Evolutionary conservation across 2,797 vertebrate genomes (phyloP), one percentile per base, ranked within the genome.

Genomic region (Pelodytes ibericus): DNA sequence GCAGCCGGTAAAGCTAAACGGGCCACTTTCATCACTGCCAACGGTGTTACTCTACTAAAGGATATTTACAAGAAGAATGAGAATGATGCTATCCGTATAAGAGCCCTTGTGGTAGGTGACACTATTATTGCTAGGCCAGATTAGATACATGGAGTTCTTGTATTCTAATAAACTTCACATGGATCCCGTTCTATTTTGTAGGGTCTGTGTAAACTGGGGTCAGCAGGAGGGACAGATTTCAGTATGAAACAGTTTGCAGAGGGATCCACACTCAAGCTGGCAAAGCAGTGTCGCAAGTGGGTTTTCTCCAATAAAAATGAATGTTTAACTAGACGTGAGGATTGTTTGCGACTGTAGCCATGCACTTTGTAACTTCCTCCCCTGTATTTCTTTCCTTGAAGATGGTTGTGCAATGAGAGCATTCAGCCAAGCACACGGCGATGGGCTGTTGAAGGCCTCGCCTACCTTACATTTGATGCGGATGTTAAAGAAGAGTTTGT

Each of bases 221-320:
- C 97, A 0, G 98, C 98, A 0, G 98, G 98, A 24, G 98, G 98
- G 62, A 99, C 96, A 0, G 98, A 99, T 86, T 98, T 98, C 82
- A 99, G 97, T 93, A 97, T 99, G 97, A 99, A 99, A 89, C 98
- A 99, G 88, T 99, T 99, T 91, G 98, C 97, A 0, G 97, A 99
- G 83, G 98, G 97, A 78, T 99, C 98, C 57, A 99, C 97, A 0
- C 91, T 96, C 67, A 99, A 96, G 74, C 85, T 99, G 39, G 95
- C 98, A 84, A 98, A 97, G 84, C 98, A 99, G 85, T 99, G 98
- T 87, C 93, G 96, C 80, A 99, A 98, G 98, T 99, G 91, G 83
- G 96, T 1, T 18, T 6, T 24, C 47, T 29, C 3, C n/a, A n/a
- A n/a, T n/a, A n/a, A n/a, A n/a, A n/a, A n/a, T n/a, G n/a, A n/a